phyloP scores from a whole-genome alignment of 2,113 vertebrate genomes.

The Trochalopteron elliotii region DNA sequence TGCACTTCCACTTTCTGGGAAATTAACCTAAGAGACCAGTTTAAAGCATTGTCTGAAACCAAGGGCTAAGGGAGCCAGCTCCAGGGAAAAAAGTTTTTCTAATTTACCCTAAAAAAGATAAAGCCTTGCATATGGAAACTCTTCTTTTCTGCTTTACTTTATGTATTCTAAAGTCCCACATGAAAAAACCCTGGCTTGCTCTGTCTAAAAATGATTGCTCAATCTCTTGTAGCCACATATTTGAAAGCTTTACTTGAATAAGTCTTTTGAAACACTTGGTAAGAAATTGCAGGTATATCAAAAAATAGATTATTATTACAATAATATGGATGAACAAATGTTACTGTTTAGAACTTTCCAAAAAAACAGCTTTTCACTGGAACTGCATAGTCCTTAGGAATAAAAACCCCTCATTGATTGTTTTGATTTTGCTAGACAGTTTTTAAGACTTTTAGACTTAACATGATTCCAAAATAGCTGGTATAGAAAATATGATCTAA shows the following conservation, averaged over 20 bases:
- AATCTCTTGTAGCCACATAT: not conserved
- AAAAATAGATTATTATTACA: not conserved
- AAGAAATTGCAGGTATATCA: not conserved
- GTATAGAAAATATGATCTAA: not conserved
- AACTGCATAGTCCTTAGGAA: not conserved
- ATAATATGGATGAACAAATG: not conserved
- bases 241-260: not conserved
- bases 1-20: not conserved
- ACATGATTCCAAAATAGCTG: not conserved
- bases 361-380: not conserved
- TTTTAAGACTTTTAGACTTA: not conserved
- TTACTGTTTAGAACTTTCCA: not conserved
- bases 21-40: not conserved
- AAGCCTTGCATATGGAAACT: not conserved
- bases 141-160: not conserved
- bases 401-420: not conserved
- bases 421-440: not conserved
- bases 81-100: not conserved
- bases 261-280: not conserved
- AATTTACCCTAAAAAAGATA: not conserved
- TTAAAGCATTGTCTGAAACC: not conserved
- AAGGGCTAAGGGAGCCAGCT: not conserved
- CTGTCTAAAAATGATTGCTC: not conserved
- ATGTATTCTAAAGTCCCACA: not conserved
- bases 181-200: rapidly evolving